A percentile compares a stretch with the other conserved stretches of the same genome.
phyloP scores from a whole-genome alignment of 2,113 vertebrate genomes.

The Aepyceros melampus region DNA sequence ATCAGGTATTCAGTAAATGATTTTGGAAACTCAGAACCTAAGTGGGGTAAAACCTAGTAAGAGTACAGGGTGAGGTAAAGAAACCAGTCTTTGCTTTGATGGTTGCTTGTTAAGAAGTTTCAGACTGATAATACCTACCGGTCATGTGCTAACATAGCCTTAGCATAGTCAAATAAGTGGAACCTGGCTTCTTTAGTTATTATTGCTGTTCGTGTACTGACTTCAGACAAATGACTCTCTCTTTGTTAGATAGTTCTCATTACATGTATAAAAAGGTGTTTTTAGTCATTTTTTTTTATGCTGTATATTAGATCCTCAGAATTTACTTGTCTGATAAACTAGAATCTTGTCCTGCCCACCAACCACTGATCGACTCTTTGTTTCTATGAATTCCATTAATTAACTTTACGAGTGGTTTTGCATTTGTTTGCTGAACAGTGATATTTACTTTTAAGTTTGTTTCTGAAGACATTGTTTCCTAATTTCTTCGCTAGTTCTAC shows the following conservation, averaged over 20 bases:
- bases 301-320: background rate
- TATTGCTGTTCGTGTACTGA: background rate
- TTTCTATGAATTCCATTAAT: background rate
- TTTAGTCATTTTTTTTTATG: background rate
- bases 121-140: background rate
- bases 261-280: background rate
- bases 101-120: background rate
- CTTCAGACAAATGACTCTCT: background rate
- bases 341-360: background rate
- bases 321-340: background rate
- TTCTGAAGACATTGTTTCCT: background rate
- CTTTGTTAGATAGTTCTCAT: background rate
- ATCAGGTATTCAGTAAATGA: conserved; percentile 85
- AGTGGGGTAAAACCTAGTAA: background rate
- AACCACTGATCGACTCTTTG: background rate
- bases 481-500: background rate
- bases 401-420: conserved; percentile 10
- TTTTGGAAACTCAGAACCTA: background rate
- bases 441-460: conserved; percentile 3
- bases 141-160: background rate
- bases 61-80: background rate
- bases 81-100: background rate
- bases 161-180: background rate
- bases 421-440: conserved; percentile 3
- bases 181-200: background rate